Base-by-base conservation (phyloP, 2,888 invertebrate species). In the Caenorhabditis wallacei region DNA sequence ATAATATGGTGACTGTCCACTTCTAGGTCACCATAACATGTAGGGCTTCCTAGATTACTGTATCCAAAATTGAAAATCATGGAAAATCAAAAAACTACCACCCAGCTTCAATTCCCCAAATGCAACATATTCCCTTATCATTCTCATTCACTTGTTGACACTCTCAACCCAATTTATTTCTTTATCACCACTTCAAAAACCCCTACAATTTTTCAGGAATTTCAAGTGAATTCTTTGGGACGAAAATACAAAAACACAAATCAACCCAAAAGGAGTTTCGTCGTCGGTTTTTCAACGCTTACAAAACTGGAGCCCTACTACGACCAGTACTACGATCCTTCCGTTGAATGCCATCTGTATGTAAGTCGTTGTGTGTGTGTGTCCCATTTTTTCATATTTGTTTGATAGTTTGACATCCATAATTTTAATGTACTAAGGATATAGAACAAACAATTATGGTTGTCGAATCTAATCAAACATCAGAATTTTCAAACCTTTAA, bases 281-380 rank as follows among this genome's bases (percentile, higher is more conserved):
- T n/a, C n/a, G 61, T 59, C 71, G n/a, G 59, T 59, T 30, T 20
- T 37, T 64, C 24, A 53, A 51, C 68, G 68, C 68, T 57, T 76
- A 61, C 76, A 46, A 76, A 76, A 76, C 76, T 76, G 76, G 76
- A 76, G 76, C 76, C 76, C 68, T 48, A 68, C 68, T 61, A 76
- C 76, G 61, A 76, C 53, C 68, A 76, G 61, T 76, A 76, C 61
- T 76, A 68, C 57, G 37, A 76, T 30, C 68, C 76, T 0, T 30
- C 46, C 30, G 53, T 61, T 61, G 76, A 76, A 68, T 68, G 76
- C 76, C 76, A 76, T 68, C 76, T 76, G 76, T 76, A 76, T 76
- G 76, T 76, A 76, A 76, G 76, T 76, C 53, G 75, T n/a, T 75
- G 75, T 64, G 57, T 66, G 66, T 59, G 57, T 61, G 57, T 40